A percentile compares a stretch with the other conserved stretches of the same genome.
Conservation (phyloP, 1,140 invertebrate genomes). For the Brachionus sp. region DNA sequence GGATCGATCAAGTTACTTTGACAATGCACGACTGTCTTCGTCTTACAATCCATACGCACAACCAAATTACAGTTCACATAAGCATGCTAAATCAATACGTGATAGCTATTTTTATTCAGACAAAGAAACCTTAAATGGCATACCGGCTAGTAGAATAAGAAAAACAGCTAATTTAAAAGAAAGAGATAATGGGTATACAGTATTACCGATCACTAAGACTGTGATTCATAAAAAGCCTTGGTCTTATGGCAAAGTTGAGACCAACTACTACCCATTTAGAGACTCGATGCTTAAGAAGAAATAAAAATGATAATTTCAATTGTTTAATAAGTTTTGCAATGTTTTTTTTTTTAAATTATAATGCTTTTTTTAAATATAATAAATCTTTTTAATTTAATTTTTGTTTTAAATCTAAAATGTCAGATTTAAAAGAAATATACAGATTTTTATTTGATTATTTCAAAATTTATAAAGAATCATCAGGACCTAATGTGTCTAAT, state of each 20-base stretch:
- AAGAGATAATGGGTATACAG: not conserved
- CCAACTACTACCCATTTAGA: constrained; percentile 12
- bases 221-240: constrained; percentile 40
- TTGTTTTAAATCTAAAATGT: constrained; percentile 7
- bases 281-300: not conserved
- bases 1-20: constrained; percentile 16
- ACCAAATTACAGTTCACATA: not conserved
- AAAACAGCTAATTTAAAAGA: not conserved
- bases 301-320: not conserved
- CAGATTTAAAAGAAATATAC: constrained; percentile 27
- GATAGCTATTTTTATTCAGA: constrained; percentile 32
- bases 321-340: not conserved
- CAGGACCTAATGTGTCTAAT: not conserved
- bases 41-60: constrained; percentile 16
- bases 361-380: not conserved
- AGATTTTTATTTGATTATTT: constrained; percentile 33
- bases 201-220: constrained; percentile 18
- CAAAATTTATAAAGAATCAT: constrained; percentile 29
- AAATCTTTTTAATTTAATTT: not conserved
- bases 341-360: not conserved
- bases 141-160: not conserved
- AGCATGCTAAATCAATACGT: not conserved
- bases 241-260: constrained; percentile 42
- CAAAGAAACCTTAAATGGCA: constrained; percentile 5
- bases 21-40: not conserved